Percentiles rank a stretch among this genome's conserved stretches.
Evolutionary conservation across 2,888 invertebrate genomes (phyloP).

Genomic region (Acronicta alni): DNA sequence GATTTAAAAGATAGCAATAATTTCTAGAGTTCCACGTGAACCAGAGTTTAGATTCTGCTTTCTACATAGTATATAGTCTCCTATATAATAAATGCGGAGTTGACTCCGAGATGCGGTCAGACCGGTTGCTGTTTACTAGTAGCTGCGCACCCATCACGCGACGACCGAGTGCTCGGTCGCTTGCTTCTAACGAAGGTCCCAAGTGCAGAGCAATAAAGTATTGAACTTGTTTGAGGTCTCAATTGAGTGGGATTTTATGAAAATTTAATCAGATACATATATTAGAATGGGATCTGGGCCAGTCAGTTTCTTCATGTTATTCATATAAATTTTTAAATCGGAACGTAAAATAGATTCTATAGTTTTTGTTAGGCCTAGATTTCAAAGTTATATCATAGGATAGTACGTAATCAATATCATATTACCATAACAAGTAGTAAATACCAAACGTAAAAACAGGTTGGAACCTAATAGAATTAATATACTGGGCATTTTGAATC

Average conservation of each 20-base stretch:
- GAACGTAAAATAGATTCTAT: too few species aligned
- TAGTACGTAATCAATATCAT: neutral
- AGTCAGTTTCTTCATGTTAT: too few species aligned
- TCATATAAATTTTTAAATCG: too few species aligned
- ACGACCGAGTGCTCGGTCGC: slow-evolving; percentile 41
- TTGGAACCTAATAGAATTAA: neutral
- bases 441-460: slow-evolving; percentile 5
- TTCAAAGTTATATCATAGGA: neutral
- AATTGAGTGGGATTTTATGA: neutral
- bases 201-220: slow-evolving; percentile 28
- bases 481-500: neutral
- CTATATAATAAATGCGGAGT: slow-evolving; percentile 35
- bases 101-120: slow-evolving; percentile 34
- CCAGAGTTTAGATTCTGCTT: slow-evolving; percentile 28
- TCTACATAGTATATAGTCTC: slow-evolving; percentile 33
- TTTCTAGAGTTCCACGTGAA: neutral
- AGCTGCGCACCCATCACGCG: slow-evolving; percentile 53
- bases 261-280: too few species aligned
- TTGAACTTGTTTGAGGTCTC: slow-evolving; percentile 29
- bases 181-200: slow-evolving; percentile 37
- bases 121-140: slow-evolving; percentile 55
- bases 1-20: neutral
- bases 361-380: too few species aligned
- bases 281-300: too few species aligned
- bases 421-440: slow-evolving; percentile 22